Evolutionary conservation across 2,888 invertebrate species (phyloP), one percentile per base, ranked within the genome.

Genomic region (Acrobasis suavella): DNA sequence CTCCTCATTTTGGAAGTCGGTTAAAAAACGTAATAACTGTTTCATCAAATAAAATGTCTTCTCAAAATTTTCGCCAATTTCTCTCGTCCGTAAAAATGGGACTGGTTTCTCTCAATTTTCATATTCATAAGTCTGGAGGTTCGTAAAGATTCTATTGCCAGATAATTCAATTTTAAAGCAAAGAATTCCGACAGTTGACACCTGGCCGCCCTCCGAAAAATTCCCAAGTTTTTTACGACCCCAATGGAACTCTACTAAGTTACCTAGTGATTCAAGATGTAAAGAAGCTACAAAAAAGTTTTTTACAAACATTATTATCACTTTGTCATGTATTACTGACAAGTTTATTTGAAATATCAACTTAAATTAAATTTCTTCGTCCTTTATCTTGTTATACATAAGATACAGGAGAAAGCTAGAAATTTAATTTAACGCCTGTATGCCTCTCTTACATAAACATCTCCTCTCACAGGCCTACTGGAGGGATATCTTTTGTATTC

Each of bases 101-200:
- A 17, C 39, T 56, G 56, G 56, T 17, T 56, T 42, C 15, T 17
- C 42, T 42, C 56, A 56, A 56, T 56, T 56, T 56, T 42, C 56
- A 56, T 56, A 56, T 56, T 56, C 46, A 56, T 56, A 56, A 56
- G 42, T 5, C 16, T 17, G 56, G 56, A 17, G 56, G 56, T 42
- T 56, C 56, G 46, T 56, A 56, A 56, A 56, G 42, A 56, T 56
- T 56, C 56, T 56, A 56, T 56, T 46, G 56, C 56, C 14, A 42
- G 42, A 56, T 56, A 56, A 56, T 39, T 42, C 56, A 56, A 42
- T 56, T 46, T 56, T 56, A 17, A 56, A 56, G n/a, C 14, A 46
- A 17, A 39, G 15, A 42, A 56, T 46, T 39, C 22, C 56, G 10
- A 37, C 16, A 42, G 42, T 39, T 17, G 38, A 39, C 55, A 55